A percentile compares a stretch with the other conserved stretches of the same genome.
phyloP scores from a whole-genome alignment of 1,140 invertebrate species.

The Apis mellifera region Amel_HAv3.1 CM009933.2:235001-235500 shows the following conservation, averaged over 20 bases:
- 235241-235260: slow-evolving; percentile 88
- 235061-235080: slow-evolving; percentile 87
- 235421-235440: no score
- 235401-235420: no score
- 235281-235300: slow-evolving; percentile 88
- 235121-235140: slow-evolving; percentile 86
- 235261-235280: slow-evolving; percentile 87
- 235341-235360: no score
- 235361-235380: no score
- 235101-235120: slow-evolving; percentile 88
- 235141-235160: slow-evolving; percentile 90
- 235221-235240: slow-evolving; percentile 90
- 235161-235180: slow-evolving; percentile 89
- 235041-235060: slow-evolving; percentile 89
- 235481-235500: no score
- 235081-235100: slow-evolving; percentile 87
- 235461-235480: no score
- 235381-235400: no score
- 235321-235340: no score
- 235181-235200: slow-evolving; percentile 94
- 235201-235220: slow-evolving; percentile 95
- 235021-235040: slow-evolving; percentile 91
- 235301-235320: slow-evolving; percentile 44
- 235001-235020: slow-evolving; percentile 84
- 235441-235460: no score